Percentiles rank a stretch among this genome's conserved stretches.
These are phyloP conservation scores for Penaeus chinensis DNA, from an alignment of 1,140 invertebrate genomes.

Conservation along the genomic window DNA sequence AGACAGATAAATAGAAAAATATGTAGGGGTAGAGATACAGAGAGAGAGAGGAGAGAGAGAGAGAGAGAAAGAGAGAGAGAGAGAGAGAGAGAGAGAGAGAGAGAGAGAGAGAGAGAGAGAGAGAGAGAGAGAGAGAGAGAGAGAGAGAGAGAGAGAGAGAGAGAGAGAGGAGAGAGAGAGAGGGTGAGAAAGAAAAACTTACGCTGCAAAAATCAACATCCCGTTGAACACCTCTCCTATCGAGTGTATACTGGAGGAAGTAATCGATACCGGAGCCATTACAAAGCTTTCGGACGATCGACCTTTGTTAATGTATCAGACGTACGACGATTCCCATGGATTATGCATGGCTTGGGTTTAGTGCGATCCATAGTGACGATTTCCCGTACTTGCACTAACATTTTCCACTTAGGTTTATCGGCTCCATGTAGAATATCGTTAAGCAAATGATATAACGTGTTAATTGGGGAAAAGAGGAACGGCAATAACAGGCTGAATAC, in stretches of 20 bases:
- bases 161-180: background rate
- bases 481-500: too few relatives aligned
- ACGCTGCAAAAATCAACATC: background rate
- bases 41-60: background rate
- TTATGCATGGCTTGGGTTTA: too few relatives aligned
- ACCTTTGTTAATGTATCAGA: too few relatives aligned
- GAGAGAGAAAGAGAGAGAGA: background rate
- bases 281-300: background rate
- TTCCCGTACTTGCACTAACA: too few relatives aligned
- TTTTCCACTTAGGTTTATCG: too few relatives aligned
- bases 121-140: background rate
- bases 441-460: too few relatives aligned
- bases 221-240: background rate
- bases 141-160: background rate
- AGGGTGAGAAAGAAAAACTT: background rate
- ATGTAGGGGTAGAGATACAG: background rate
- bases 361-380: too few relatives aligned
- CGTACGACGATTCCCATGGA: too few relatives aligned
- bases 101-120: constrained; percentile 29
- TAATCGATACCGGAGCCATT: background rate
- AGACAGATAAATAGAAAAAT: constrained; percentile 5
- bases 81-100: constrained; percentile 17
- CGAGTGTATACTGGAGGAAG: background rate
- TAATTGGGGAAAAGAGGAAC: too few relatives aligned
- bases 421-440: too few relatives aligned